A percentile compares a stretch with the other conserved stretches of the same genome.
These are phyloP conservation scores for Tapirus terrestris DNA, from an alignment of 2,113 vertebrate species.

Conservation along the genomic window DNA sequence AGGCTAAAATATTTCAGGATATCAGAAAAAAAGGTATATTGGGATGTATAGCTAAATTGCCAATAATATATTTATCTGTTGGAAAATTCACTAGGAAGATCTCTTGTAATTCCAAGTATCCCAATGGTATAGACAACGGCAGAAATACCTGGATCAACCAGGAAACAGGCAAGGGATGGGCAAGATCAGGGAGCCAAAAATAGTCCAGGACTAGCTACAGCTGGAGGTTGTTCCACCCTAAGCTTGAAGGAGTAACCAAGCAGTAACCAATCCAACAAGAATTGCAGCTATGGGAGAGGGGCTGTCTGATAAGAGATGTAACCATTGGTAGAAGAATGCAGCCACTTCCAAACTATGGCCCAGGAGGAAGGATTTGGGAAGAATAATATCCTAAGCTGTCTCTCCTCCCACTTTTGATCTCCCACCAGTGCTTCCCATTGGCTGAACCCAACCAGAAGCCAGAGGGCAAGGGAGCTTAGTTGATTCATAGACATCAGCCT, in stretches of 20 bases:
- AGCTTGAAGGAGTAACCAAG: neutral
- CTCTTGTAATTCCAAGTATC: neutral
- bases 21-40: neutral
- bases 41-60: neutral
- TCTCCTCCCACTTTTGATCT: neutral
- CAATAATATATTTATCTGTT: neutral
- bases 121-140: neutral
- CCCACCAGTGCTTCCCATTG: neutral
- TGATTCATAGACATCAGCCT: neutral
- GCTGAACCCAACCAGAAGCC: neutral
- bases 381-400: neutral
- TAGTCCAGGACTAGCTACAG: neutral
- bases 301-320: neutral
- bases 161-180: neutral
- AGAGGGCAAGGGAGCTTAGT: neutral
- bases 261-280: neutral
- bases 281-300: neutral
- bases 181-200: neutral
- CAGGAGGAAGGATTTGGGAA: neutral
- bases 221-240: neutral
- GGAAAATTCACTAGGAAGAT: neutral
- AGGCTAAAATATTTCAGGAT: constrained; percentile 24
- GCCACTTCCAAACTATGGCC: neutral
- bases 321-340: neutral
- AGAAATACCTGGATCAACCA: neutral